Percentiles rank a stretch among this genome's conserved stretches.
Conservation (phyloP, 2,888 invertebrate species). For the Cheilosia variabilis region DNA sequence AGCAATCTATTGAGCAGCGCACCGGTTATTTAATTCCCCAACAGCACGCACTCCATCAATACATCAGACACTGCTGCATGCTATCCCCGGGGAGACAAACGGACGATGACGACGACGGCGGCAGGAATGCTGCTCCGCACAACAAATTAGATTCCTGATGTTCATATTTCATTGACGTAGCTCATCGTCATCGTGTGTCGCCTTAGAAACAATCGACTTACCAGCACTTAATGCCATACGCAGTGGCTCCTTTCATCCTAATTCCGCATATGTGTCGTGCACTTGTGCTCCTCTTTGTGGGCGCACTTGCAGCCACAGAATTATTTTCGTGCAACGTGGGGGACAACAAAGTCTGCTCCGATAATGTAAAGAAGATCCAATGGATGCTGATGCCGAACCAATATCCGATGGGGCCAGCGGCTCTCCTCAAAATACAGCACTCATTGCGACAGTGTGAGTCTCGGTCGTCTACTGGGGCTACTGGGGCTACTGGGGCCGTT, state of each 20-base stretch:
- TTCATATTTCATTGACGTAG: slow-evolving; percentile 36
- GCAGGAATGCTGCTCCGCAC: slow-evolving; percentile 10
- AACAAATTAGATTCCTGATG: slow-evolving; percentile 33
- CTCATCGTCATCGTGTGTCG: slow-evolving; percentile 23
- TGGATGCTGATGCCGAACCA: not conserved
- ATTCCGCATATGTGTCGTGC: not conserved
- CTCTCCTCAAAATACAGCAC: slow-evolving; percentile 12
- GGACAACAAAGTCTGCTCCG: slow-evolving; percentile 9
- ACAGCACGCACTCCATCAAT: slow-evolving; percentile 10
- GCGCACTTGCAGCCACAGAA: slow-evolving; percentile 33
- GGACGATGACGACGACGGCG: not conserved
- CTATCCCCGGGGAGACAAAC: slow-evolving; percentile 11
- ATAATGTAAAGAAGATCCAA: slow-evolving; percentile 6
- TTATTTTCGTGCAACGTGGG: slow-evolving; percentile 12
- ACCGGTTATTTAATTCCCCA: slow-evolving; percentile 18
- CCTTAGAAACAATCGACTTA: slow-evolving; percentile 5
- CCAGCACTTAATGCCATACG: slow-evolving; percentile 9
- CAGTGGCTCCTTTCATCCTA: slow-evolving; percentile 25
- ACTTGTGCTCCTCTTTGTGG: not conserved
- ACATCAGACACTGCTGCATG: not conserved
- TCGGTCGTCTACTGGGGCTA: not conserved
- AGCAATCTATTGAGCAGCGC: not conserved
- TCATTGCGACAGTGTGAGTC: not conserved
- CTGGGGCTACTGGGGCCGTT: no score
- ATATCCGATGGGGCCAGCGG: slow-evolving; percentile 22